phyloP scores from a whole-genome alignment of 2,888 invertebrate species.

The Allophyes oxyacanthae region DNA sequence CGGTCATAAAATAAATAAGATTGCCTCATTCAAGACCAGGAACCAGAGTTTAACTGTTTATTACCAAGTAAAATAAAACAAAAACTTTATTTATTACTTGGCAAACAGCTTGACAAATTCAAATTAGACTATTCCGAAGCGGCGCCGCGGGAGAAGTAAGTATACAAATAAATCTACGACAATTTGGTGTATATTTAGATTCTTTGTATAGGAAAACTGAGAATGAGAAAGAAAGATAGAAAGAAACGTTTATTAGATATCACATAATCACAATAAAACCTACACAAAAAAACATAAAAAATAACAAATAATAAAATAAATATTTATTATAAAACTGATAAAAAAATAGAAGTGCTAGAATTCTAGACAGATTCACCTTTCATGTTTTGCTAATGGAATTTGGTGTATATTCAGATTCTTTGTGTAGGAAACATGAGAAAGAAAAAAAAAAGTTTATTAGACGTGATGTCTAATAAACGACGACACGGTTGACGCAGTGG shows the following conservation, averaged over 20 bases:
- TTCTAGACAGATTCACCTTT: slow-evolving; percentile 58
- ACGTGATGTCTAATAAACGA: too few species aligned
- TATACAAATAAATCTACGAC: slow-evolving; percentile 18
- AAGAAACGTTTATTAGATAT: too few species aligned
- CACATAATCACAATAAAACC: too few species aligned
- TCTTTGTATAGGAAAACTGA: background rate
- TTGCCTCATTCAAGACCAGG: slow-evolving; percentile 5
- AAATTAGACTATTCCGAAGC: slow-evolving; percentile 2
- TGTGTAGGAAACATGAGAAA: too few species aligned
- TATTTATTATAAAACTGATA: too few species aligned
- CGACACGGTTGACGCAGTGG: too few species aligned
- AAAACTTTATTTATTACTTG: slow-evolving; percentile 1
- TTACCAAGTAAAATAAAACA: background rate
- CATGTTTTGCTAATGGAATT: slow-evolving; percentile 54
- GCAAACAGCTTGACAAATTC: slow-evolving; percentile 6
- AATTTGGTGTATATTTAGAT: slow-evolving; percentile 9
- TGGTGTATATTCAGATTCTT: too few species aligned
- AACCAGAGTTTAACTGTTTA: slow-evolving; percentile 13
- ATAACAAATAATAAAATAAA: too few species aligned
- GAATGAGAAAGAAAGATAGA: too few species aligned
- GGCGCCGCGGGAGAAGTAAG: background rate
- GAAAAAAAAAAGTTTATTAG: too few species aligned
- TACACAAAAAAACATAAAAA: too few species aligned
- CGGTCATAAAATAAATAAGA: slow-evolving; percentile 4
- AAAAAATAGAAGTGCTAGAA: slow-evolving; percentile 18